A percentile compares a stretch with the other conserved stretches of the same genome.
phyloP scores from a whole-genome alignment of 2,797 vertebrate genomes.

The Staurois parvus region DNA sequence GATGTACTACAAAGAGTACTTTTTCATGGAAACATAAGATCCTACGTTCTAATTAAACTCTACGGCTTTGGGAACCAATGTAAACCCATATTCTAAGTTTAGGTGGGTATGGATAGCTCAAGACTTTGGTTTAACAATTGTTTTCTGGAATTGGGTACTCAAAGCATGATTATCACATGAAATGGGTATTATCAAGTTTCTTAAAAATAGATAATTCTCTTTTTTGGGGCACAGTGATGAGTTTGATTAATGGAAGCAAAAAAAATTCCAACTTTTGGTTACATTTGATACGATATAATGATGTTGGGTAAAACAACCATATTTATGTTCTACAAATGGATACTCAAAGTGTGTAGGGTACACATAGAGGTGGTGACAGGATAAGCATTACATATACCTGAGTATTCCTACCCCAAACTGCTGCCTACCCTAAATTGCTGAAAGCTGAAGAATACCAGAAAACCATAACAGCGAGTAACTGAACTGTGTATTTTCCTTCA shows the following conservation, averaged over 20 bases:
- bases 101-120: not conserved
- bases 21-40: not conserved
- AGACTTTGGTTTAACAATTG: not conserved
- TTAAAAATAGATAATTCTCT: not conserved
- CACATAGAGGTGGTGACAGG: not conserved
- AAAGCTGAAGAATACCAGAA: not conserved
- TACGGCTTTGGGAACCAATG: not conserved
- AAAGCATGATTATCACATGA: not conserved
- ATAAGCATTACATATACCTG: not conserved
- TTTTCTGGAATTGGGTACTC: not conserved
- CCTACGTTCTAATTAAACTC: too few species aligned
- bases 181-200: not conserved
- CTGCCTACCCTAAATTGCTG: not conserved
- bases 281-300: not conserved
- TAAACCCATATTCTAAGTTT: not conserved
- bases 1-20: not conserved
- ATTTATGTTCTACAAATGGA: not conserved
- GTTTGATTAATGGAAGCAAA: too few species aligned
- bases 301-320: not conserved
- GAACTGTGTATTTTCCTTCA: not conserved
- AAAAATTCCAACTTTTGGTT: not conserved
- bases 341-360: not conserved
- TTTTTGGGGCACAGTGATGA: not conserved
- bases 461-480: not conserved
- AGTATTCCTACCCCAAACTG: not conserved